Conservation (phyloP, 2,113 vertebrate species). For the Apaloderma vittatum region DNA sequence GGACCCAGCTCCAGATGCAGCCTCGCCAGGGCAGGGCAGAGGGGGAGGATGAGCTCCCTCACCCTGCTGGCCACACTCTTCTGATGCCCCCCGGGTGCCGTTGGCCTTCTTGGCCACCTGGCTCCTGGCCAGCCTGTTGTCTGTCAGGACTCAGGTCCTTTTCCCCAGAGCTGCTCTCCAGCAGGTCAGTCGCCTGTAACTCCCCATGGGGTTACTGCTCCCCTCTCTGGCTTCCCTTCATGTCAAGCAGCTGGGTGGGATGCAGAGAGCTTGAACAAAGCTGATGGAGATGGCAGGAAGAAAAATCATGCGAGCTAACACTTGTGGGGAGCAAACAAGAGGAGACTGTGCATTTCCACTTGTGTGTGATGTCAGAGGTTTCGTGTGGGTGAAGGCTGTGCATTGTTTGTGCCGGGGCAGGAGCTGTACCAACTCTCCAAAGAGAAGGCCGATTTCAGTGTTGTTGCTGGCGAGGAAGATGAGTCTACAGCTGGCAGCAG, state of each 20-base stretch:
- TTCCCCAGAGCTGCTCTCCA: too few relatives aligned
- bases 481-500: conserved; percentile 82
- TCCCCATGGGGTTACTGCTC: too few relatives aligned
- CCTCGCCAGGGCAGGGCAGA: too few relatives aligned
- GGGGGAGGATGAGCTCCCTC: too few relatives aligned
- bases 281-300: background rate
- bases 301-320: background rate
- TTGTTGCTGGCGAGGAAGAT: conserved; percentile 85
- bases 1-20: too few relatives aligned
- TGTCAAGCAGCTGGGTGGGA: background rate
- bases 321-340: fast-evolving
- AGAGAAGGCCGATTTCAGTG: conserved; percentile 88
- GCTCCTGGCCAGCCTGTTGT: too few relatives aligned
- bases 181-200: too few relatives aligned
- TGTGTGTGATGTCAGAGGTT: fast-evolving
- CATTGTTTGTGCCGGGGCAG: conserved; percentile 69
- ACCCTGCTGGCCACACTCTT: too few relatives aligned
- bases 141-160: too few relatives aligned
- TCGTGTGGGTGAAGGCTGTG: background rate
- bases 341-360: background rate
- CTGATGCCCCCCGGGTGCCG: too few relatives aligned
- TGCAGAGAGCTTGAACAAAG: background rate
- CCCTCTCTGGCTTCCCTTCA: background rate
- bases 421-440: conserved; percentile 94
- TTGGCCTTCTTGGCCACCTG: too few relatives aligned